Base-by-base conservation (phyloP, 2,888 invertebrate genomes). In the Macroteleia sp. region DNA sequence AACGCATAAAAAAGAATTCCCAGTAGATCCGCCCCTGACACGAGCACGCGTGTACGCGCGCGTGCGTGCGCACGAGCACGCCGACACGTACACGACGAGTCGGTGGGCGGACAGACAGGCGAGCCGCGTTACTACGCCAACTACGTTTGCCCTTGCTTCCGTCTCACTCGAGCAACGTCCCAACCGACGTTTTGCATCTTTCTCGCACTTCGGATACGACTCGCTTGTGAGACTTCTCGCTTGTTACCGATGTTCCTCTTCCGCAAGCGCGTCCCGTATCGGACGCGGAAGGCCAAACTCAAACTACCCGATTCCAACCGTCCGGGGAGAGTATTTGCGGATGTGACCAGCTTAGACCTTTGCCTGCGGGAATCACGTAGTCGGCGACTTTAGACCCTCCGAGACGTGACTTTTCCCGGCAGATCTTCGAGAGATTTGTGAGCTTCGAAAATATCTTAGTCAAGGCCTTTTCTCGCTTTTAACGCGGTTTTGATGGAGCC, bases 21-120 rank as follows among this genome's bases (percentile, higher is more conserved):
- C 78, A 67, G 67, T 50, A 57, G 50, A 46, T 62, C 73, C 82
- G 84, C 81, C 85, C 82, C 73, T 73, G 73, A 73, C 48, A 84
- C 77, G 73, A 80, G 78, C 81, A 82, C 73, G 81, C 73, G 71
- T 71, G 70, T 52, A 52, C 70, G 69, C 57, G 78, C 59, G 78
- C 70, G 74, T 70, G 70, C 74, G 64, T 64, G 71, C 71, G 52
- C 70, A 62, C 48, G 36, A 34, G 30, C 69, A 44, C 73, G 67
- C 70, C 61, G 59, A 52, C 64, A 59, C 59, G 54, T 62, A 56
- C 56, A 57, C 50, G 59, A 41, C 36, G 67, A 34, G 32, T 61
- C 64, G 66, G 77, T 77, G 77, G 71, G 77, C 62, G 73, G 73
- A 71, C 69, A 69, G 61, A 66, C 69, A 41, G 75, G 46, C 75